Percentiles rank a stretch among this genome's conserved stretches.
Evolutionary conservation across 2,113 vertebrate genomes (phyloP).

Genomic region (Noturus placidus): DNA sequence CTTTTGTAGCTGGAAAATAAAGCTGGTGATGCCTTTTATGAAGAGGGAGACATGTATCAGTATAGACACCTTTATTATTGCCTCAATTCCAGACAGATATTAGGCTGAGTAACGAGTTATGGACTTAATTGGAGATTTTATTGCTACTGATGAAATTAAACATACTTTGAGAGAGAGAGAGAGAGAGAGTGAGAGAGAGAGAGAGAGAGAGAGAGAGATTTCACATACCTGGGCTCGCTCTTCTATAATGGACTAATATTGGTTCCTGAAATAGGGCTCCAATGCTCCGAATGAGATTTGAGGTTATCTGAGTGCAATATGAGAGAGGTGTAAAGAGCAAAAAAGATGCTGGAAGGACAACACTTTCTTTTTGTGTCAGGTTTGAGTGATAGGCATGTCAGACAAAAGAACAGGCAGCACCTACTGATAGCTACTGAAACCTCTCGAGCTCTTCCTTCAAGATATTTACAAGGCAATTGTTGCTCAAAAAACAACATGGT

Average conservation of each 20-base stretch:
- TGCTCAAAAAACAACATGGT: background rate
- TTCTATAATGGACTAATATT: slow-evolving; percentile 34
- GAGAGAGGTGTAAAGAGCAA: slow-evolving; percentile 20
- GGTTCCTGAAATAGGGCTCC: slow-evolving; percentile 1
- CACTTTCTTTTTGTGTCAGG: slow-evolving; percentile 18
- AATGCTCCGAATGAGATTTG: slow-evolving; percentile 33
- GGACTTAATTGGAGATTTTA: slow-evolving; percentile 72
- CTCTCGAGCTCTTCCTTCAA: background rate
- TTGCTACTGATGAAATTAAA: slow-evolving; percentile 72
- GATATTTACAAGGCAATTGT: slow-evolving; percentile 20
- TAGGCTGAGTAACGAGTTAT: slow-evolving; percentile 68
- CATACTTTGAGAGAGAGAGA: slow-evolving; percentile 38
- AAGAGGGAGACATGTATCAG: slow-evolving; percentile 35
- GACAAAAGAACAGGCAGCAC: slow-evolving; percentile 9
- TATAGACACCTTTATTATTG: slow-evolving; percentile 66
- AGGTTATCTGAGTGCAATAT: slow-evolving; percentile 5
- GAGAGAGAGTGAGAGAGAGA: background rate
- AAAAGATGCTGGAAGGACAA: background rate
- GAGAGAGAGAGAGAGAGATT: slow-evolving; percentile 39
- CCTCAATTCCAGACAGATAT: slow-evolving; percentile 66
- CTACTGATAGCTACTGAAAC: slow-evolving; percentile 7
- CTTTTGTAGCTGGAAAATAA: slow-evolving; percentile 15
- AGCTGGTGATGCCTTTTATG: slow-evolving; percentile 33
- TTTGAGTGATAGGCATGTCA: slow-evolving; percentile 20
- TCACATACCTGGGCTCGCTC: background rate